Conservation (phyloP, 2,888 invertebrate genomes). For the Thymelicus sylvestris region DNA sequence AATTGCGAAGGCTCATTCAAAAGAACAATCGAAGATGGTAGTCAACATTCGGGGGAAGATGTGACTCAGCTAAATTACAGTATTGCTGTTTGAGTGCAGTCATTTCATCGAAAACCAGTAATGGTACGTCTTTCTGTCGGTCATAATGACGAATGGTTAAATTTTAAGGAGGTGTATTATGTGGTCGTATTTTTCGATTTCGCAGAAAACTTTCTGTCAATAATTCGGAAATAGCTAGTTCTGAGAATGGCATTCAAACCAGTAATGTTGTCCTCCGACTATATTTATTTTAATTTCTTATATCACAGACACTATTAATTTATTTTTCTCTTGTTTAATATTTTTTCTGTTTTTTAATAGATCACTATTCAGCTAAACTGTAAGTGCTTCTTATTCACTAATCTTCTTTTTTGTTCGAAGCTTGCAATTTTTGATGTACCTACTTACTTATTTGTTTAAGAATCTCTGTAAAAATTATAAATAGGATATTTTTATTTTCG, state of each 20-base stretch:
- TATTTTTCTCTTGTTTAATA: too few relatives aligned
- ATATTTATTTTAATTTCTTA: too few relatives aligned
- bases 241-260: not conserved
- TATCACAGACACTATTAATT: too few relatives aligned
- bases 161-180: slow-evolving; percentile 45
- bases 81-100: slow-evolving; percentile 71
- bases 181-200: slow-evolving; percentile 8
- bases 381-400: too few relatives aligned
- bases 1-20: slow-evolving; percentile 42
- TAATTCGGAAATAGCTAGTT: slow-evolving; percentile 8
- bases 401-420: not conserved
- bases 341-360: too few relatives aligned
- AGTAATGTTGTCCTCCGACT: too few relatives aligned
- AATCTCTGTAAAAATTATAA: too few relatives aligned
- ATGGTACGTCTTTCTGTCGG: slow-evolving; percentile 75
- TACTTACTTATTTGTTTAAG: too few relatives aligned
- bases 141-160: slow-evolving; percentile 67
- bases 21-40: slow-evolving; percentile 50
- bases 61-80: slow-evolving; percentile 75
- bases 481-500: too few relatives aligned
- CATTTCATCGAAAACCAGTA: slow-evolving; percentile 74
- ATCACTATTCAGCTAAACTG: too few relatives aligned
- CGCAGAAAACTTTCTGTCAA: slow-evolving; percentile 15
- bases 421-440: not conserved
- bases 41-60: slow-evolving; percentile 66